phyloP scores from a whole-genome alignment of 2,113 vertebrate species.

The Cochlearius cochlearius region DNA sequence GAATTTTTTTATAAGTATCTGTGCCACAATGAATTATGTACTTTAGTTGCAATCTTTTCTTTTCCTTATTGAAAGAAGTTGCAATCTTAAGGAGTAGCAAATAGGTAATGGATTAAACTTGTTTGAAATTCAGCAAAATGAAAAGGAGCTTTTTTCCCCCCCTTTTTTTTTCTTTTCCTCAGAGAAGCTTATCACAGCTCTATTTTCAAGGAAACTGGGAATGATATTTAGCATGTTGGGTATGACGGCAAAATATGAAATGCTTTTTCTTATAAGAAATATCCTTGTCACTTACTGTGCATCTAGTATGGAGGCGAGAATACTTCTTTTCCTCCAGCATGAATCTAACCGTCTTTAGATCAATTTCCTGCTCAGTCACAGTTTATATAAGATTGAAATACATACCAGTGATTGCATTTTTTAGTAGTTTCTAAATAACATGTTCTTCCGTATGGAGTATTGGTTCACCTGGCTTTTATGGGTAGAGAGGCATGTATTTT shows the following conservation, averaged over 20 bases:
- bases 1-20: background rate
- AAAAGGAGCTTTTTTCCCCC: background rate
- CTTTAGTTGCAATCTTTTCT: background rate
- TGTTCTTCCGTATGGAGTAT: background rate
- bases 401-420: background rate
- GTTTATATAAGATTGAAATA: background rate
- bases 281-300: background rate
- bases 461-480: background rate
- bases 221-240: background rate
- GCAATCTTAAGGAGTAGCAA: background rate
- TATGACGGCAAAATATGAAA: background rate
- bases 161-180: background rate
- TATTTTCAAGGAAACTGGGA: background rate
- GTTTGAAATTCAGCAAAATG: background rate
- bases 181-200: background rate
- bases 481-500: background rate
- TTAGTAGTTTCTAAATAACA: background rate
- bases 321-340: background rate
- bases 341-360: background rate
- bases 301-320: background rate
- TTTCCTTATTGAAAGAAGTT: background rate
- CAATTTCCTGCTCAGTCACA: background rate
- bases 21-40: background rate
- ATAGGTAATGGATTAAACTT: background rate
- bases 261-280: background rate